Conservation (phyloP, 1,140 invertebrate genomes). For the Meteorus sp. region DNA sequence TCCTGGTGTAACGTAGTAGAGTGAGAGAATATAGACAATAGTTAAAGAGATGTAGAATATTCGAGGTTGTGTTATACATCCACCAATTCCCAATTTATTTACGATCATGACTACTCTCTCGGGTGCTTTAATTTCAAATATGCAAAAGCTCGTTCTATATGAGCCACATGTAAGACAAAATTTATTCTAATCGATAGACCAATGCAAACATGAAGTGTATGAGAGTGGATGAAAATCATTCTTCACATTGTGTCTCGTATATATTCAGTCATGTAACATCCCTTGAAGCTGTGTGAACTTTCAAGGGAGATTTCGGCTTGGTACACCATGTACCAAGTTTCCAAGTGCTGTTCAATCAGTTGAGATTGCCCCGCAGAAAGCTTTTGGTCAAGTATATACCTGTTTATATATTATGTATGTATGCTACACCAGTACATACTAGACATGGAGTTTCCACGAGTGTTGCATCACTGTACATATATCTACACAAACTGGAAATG, state of each 20-base stretch:
- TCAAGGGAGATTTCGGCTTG: constrained; percentile 9
- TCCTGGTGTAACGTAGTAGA: no score
- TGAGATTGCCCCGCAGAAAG: constrained; percentile 17
- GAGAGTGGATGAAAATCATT: no score
- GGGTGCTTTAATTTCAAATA: constrained; percentile 21
- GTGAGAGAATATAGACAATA: no score
- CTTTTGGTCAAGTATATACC: neutral
- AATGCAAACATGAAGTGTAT: constrained; percentile 9
- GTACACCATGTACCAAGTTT: neutral
- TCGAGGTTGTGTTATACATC: no score
- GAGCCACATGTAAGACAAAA: neutral
- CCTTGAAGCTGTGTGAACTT: no score
- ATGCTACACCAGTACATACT: no score
- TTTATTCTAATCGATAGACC: constrained; percentile 9
- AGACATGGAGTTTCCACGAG: no score
- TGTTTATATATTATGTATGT: no score
- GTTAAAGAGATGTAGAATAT: no score
- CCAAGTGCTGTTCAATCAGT: constrained; percentile 29
- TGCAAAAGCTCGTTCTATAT: constrained; percentile 8
- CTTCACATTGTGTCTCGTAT: no score
- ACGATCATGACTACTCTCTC: constrained; percentile 11
- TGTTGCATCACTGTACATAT: no score
- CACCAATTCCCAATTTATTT: constrained; percentile 5
- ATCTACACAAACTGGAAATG: constrained; percentile 37
- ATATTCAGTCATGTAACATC: no score